A percentile compares a stretch with the other conserved stretches of the same genome.
phyloP scores from a whole-genome alignment of 1,140 invertebrate genomes.

The Dreissena rostriformis region DNA sequence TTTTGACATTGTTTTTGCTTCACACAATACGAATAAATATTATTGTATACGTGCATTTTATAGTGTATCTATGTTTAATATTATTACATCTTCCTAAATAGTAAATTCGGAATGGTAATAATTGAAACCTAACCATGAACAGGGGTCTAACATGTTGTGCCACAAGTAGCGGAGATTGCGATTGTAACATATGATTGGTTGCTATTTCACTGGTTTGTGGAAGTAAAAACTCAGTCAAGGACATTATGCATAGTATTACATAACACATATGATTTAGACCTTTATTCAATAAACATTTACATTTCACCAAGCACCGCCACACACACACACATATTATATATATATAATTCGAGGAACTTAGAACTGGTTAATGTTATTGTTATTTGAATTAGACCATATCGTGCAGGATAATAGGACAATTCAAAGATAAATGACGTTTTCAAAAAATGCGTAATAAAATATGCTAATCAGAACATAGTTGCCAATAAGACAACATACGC shows the following conservation, averaged over 20 bases:
- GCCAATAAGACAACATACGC: background rate
- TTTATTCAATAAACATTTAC: too few relatives aligned
- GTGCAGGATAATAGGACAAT: background rate
- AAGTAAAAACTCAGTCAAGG: conserved; percentile 13
- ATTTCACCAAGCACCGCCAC: too few relatives aligned
- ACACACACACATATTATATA: too few relatives aligned
- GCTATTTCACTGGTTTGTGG: too few relatives aligned
- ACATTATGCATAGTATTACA: conserved; percentile 21
- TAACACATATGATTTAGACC: background rate
- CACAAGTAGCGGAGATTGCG: background rate
- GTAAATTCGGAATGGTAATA: too few relatives aligned
- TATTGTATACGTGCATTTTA: background rate
- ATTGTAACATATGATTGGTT: too few relatives aligned
- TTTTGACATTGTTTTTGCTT: too few relatives aligned
- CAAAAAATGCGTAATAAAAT: background rate
- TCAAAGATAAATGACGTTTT: background rate
- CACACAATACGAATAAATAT: too few relatives aligned
- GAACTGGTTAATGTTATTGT: background rate
- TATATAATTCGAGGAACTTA: background rate
- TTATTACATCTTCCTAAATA: too few relatives aligned
- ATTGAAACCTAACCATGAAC: too few relatives aligned
- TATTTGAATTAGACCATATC: background rate
- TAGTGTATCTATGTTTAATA: too few relatives aligned
- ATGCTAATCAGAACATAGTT: background rate
- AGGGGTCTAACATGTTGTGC: background rate